Percentiles rank a stretch among this genome's conserved stretches.
Conservation (phyloP, 2,113 vertebrate genomes). For the Pluvialis apricaria region DNA sequence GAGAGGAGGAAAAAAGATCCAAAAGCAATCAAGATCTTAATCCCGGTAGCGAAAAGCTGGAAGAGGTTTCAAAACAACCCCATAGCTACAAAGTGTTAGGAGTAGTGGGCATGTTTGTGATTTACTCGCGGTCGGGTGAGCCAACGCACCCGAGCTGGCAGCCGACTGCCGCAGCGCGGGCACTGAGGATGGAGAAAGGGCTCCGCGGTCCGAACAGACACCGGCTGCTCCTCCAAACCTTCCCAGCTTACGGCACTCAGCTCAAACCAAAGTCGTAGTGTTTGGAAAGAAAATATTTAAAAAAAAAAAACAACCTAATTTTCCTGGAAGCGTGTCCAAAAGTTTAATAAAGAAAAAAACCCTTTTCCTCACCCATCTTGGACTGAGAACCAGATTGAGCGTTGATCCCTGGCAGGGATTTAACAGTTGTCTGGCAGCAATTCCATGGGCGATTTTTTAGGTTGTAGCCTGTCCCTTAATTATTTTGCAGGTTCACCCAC, state of each 20-base stretch:
- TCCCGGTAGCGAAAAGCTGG: neutral
- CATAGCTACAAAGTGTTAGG: rapidly evolving
- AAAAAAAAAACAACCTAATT: rapidly evolving
- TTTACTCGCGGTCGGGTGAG: rapidly evolving
- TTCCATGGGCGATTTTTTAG: neutral
- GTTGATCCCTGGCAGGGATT: neutral
- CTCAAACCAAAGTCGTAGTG: neutral
- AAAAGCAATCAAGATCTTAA: neutral
- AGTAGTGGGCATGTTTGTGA: rapidly evolving
- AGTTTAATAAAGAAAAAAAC: neutral
- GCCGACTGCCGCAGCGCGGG: no score
- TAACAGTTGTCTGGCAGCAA: neutral
- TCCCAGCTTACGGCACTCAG: neutral
- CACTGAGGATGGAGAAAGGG: rapidly evolving
- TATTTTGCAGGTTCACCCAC: neutral
- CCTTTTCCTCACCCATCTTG: neutral
- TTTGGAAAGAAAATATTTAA: neutral
- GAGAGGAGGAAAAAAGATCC: neutral
- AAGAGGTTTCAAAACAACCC: neutral
- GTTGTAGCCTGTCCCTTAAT: neutral
- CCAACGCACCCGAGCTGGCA: neutral
- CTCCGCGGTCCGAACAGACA: rapidly evolving
- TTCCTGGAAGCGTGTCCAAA: rapidly evolving
- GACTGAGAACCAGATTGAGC: neutral
- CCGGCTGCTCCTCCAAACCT: neutral